Evolutionary conservation across 1,140 invertebrate species (phyloP).

Genomic region (Meloidogyne chitwoodi): DNA sequence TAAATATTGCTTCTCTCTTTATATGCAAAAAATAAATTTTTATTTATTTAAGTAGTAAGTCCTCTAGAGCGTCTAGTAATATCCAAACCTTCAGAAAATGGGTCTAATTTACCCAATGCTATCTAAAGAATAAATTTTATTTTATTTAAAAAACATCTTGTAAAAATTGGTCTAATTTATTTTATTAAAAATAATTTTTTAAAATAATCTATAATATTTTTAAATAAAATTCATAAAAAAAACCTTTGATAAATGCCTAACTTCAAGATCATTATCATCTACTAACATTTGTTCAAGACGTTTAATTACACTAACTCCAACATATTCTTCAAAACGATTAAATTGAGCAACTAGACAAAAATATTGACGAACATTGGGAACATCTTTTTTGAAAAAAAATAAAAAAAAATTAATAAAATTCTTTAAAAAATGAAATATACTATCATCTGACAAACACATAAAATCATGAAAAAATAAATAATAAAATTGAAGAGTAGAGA

Average conservation of each 20-base stretch:
- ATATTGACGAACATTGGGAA: slow-evolving; percentile 32
- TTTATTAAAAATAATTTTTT: too few species aligned
- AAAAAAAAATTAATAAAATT: neutral
- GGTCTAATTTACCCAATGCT: slow-evolving; percentile 8
- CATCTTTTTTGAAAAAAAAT: slow-evolving; percentile 9
- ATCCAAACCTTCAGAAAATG: slow-evolving; percentile 8
- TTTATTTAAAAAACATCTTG: neutral
- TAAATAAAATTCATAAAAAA: neutral
- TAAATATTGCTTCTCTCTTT: neutral
- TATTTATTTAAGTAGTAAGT: neutral
- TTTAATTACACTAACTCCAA: slow-evolving; percentile 7
- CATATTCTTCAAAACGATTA: slow-evolving; percentile 1
- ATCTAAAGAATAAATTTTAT: neutral
- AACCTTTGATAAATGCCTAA: slow-evolving; percentile 11
- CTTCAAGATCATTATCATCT: slow-evolving; percentile 20
- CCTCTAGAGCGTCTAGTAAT: neutral
- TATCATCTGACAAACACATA: slow-evolving; percentile 22
- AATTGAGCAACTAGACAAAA: slow-evolving; percentile 18
- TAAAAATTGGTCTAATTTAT: too few species aligned
- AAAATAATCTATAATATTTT: too few species aligned
- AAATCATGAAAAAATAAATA: slow-evolving; percentile 29
- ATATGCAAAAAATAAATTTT: neutral
- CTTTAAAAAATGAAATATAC: slow-evolving; percentile 6
- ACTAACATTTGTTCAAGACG: slow-evolving; percentile 14
- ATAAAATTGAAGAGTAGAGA: slow-evolving; percentile 12